Percentiles rank a stretch among this genome's conserved stretches.
phyloP scores from a whole-genome alignment of 2,113 vertebrate genomes.

The Gavialis gangeticus region DNA sequence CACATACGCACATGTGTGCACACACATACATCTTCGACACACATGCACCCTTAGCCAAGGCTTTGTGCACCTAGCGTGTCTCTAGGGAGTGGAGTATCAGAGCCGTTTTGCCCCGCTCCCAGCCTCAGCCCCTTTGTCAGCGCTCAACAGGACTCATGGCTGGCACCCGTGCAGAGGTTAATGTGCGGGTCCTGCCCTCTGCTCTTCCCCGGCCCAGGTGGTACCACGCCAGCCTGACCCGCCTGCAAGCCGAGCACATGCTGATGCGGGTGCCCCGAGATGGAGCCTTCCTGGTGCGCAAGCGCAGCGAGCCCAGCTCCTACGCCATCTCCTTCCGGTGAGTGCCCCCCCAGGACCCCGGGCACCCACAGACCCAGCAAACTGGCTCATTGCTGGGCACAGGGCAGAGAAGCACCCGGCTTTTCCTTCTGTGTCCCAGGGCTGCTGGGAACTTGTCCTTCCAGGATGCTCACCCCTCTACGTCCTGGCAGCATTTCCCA shows the following conservation, averaged over 20 bases:
- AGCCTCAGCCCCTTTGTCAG: not conserved
- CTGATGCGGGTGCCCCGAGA: conserved; percentile 88
- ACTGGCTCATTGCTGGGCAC: fast-evolving
- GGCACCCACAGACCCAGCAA: fast-evolving
- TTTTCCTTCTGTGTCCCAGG: too few relatives aligned
- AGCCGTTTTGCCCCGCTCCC: not conserved
- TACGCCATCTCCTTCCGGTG: conserved; percentile 91
- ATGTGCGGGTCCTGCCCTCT: fast-evolving
- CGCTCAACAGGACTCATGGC: not conserved
- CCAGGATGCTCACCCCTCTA: too few relatives aligned
- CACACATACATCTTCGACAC: too few relatives aligned
- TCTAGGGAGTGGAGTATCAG: not conserved
- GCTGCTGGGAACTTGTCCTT: too few relatives aligned
- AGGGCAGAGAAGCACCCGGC: not conserved
- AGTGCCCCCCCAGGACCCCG: fast-evolving
- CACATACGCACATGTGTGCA: too few relatives aligned
- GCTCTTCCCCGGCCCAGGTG: conserved; percentile 74
- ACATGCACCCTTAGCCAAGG: too few relatives aligned
- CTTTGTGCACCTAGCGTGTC: not conserved
- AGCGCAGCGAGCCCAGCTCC: conserved; percentile 85
- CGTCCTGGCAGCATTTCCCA: fast-evolving
- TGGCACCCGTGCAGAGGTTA: too few relatives aligned
- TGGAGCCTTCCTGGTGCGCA: conserved; percentile 88
- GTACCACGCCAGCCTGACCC: conserved; percentile 86
- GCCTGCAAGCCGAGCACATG: conserved; percentile 90